These are phyloP conservation scores for Triops cancriformis DNA, from an alignment of 1,140 invertebrate species.

Conservation along the genomic window DNA sequence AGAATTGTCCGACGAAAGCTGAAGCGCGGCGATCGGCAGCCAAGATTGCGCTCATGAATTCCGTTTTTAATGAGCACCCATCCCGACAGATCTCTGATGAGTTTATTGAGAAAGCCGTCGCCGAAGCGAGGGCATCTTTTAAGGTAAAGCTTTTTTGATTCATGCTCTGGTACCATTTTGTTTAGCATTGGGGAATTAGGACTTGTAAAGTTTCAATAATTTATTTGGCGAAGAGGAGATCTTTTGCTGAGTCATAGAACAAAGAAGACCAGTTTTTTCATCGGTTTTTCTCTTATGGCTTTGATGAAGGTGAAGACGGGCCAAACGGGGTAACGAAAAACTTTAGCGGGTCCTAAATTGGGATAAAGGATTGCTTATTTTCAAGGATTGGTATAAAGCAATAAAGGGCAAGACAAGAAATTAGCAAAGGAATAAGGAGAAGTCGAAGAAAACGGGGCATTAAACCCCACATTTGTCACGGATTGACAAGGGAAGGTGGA, in stretches of 20 bases:
- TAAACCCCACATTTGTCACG: background rate
- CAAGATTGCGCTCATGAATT: constrained; percentile 94
- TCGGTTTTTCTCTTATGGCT: constrained; percentile 10
- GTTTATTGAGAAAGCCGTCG: constrained; percentile 86
- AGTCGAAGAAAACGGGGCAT: background rate
- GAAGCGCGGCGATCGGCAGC: constrained; percentile 86
- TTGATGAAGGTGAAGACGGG: background rate
- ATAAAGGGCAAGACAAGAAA: too few relatives aligned
- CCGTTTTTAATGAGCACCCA: constrained; percentile 92
- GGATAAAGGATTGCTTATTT: too few relatives aligned
- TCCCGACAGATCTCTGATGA: constrained; percentile 85
- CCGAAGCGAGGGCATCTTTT: constrained; percentile 65
- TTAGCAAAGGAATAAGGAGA: too few relatives aligned
- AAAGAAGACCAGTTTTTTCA: background rate
- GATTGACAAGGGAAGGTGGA: constrained; percentile 9
- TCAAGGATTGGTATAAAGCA: too few relatives aligned
- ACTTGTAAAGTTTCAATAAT: too few relatives aligned
- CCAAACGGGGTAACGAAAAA: too few relatives aligned
- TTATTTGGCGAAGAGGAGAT: background rate
- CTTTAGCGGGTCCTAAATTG: too few relatives aligned
- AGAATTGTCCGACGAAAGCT: constrained; percentile 90
- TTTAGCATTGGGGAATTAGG: background rate
- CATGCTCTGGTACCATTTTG: background rate
- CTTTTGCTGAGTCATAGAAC: background rate
- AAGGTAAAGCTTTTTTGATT: constrained; percentile 36